Evolutionary conservation across 2,888 invertebrate species (phyloP).

Genomic region (Rhabditophanes sp.): DNA sequence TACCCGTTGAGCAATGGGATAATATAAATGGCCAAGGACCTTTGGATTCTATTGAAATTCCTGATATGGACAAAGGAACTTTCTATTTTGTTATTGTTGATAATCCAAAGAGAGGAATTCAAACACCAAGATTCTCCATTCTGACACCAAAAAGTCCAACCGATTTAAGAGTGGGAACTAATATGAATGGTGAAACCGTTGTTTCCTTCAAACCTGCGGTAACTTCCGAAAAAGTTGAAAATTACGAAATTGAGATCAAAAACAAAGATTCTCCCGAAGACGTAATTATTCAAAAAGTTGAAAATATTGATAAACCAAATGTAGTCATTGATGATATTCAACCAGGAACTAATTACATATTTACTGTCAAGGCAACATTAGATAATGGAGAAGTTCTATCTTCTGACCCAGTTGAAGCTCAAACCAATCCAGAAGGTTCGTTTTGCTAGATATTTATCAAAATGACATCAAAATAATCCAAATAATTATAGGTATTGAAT

Average conservation of each 20-base stretch:
- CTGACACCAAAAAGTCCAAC: conserved; percentile 37
- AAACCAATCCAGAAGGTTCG: conserved; percentile 32
- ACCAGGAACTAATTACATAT: conserved; percentile 33
- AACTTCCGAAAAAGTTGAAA: no score
- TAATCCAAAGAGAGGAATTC: conserved; percentile 33
- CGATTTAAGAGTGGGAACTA: conserved; percentile 34
- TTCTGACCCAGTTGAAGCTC: conserved; percentile 20
- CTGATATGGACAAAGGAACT: conserved; percentile 28
- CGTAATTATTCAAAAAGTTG: conserved; percentile 1
- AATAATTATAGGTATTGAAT: conserved; percentile 21
- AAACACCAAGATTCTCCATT: conserved; percentile 31
- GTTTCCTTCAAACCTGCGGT: conserved; percentile 37
- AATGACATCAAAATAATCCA: neutral
- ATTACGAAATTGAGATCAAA: conserved; percentile 2
- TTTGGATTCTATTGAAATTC: conserved; percentile 19
- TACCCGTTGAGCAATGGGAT: conserved; percentile 28
- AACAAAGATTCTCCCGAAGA: no score
- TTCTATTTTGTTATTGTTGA: conserved; percentile 32
- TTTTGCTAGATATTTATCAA: conserved; percentile 2
- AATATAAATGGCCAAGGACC: conserved; percentile 24
- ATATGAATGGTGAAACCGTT: conserved; percentile 39
- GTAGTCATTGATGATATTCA: conserved; percentile 21
- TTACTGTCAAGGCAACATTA: conserved; percentile 34
- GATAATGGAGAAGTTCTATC: conserved; percentile 27
- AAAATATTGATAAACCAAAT: conserved; percentile 22